Percentiles rank a stretch among this genome's conserved stretches.
Evolutionary conservation across 2,888 invertebrate species (phyloP).

Genomic region (Drepanosiphum platanoidis): DNA sequence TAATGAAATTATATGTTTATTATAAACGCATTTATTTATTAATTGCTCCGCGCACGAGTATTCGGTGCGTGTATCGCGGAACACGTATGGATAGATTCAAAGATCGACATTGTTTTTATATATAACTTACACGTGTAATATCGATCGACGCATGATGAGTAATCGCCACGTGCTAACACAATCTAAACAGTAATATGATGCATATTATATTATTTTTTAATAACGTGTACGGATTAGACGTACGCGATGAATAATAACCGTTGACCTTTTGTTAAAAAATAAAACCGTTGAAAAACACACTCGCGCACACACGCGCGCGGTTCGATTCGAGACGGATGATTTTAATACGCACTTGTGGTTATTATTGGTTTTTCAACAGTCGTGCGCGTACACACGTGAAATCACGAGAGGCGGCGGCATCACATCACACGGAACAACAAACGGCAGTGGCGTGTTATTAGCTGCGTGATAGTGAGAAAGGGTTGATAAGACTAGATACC

Average conservation of each 20-base stretch:
- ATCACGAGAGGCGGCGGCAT: too few species aligned
- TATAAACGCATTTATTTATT: too few species aligned
- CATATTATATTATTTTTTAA: too few species aligned
- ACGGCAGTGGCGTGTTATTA: too few species aligned
- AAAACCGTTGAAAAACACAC: neutral
- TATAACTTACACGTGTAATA: too few species aligned
- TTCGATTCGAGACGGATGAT: neutral
- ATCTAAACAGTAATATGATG: neutral
- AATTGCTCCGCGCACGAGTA: too few species aligned
- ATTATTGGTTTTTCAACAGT: neutral
- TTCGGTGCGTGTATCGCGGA: too few species aligned
- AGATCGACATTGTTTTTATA: neutral
- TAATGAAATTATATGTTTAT: too few species aligned
- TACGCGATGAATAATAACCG: too few species aligned
- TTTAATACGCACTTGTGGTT: neutral
- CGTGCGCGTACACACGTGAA: neutral
- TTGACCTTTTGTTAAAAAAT: slow-evolving; percentile 24
- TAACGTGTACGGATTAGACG: neutral
- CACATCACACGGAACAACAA: too few species aligned
- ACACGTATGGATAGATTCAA: neutral
- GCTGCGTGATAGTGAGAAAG: too few species aligned
- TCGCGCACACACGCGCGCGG: neutral
- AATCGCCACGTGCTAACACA: neutral
- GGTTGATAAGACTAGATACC: too few species aligned
- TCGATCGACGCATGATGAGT: neutral